These are phyloP conservation scores for Lithophane socia DNA, from an alignment of 2,888 invertebrate genomes.

Conservation along the genomic window DNA sequence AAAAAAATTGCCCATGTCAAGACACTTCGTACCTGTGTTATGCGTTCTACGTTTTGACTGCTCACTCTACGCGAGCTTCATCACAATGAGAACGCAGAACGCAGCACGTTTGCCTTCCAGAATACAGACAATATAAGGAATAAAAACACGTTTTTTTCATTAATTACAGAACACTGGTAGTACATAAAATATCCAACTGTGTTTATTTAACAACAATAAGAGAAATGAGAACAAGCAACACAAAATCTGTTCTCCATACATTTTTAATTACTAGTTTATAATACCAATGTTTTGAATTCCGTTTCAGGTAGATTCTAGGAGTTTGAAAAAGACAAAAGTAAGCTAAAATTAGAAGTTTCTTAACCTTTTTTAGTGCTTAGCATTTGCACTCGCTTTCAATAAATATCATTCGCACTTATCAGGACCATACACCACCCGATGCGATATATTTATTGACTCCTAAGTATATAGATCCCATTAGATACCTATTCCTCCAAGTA, in stretches of 20 bases:
- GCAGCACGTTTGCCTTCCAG: background rate
- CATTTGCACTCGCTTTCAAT: constrained; percentile 54
- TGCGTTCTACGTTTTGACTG: background rate
- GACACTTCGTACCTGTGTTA: background rate
- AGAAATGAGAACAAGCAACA: background rate
- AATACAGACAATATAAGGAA: constrained; percentile 6
- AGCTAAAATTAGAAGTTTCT: constrained; percentile 58
- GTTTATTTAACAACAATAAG: constrained; percentile 2
- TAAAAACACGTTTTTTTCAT: constrained; percentile 12
- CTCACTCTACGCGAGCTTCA: background rate
- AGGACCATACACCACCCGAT: constrained; percentile 14
- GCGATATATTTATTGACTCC: constrained; percentile 26
- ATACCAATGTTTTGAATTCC: constrained; percentile 60
- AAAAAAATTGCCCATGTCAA: too few species aligned
- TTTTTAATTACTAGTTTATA: constrained; percentile 44
- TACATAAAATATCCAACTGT: background rate
- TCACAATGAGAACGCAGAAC: background rate
- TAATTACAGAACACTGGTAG: constrained; percentile 17
- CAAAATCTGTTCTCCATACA: background rate
- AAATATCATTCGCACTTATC: constrained; percentile 47
- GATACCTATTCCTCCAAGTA: constrained; percentile 16
- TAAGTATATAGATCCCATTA: constrained; percentile 41
- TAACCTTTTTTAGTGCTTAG: constrained; percentile 55
- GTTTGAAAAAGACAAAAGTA: constrained; percentile 62
- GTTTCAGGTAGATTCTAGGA: constrained; percentile 64